Evolutionary conservation across 2,888 invertebrate genomes (phyloP), one percentile per base, ranked within the genome.

Genomic region (Cerastis rubricosa): DNA sequence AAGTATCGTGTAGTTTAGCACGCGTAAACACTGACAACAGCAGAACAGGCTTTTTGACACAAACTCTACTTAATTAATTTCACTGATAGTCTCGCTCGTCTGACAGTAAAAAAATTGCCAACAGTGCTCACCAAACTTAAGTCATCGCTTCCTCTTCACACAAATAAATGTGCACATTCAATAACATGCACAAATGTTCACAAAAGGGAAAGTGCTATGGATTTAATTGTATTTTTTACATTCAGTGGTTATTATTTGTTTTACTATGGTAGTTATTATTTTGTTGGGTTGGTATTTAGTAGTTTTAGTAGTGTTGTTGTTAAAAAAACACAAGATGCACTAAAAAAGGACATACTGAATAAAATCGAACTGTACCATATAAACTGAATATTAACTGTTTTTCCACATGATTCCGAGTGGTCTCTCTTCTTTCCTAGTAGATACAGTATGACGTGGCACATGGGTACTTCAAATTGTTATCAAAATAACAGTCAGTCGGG

Each of bases 311-410:
- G 17, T 25, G 45, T 71, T 45, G 1, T 80, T 45, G 35, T 72
- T 72, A 54, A 54, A 77, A 71, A 47, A 77, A 71, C 40, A 11
- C 61, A 63, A 73, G 61, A 77, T 72, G 73, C 81, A 9, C 17
- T 45, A 25, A 35, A 51, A 40, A 40, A 43, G n/a, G 1, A 1
- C 14, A 47, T 11, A 47, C 5, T n/a, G 4, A n/a, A 14, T n/a
- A 25, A 40, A 40, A 19, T 12, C 9, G 40, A 11, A 19, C 17
- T 29, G 19, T 25, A 57, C 17, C 45, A 19, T 67, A n/a, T 35
- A 35, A 49, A 12, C 22, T 63, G 17, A 4, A 54, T 14, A 35
- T 35, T 47, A 29, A 4, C 25, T 14, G 40, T 71, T 61, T 49
- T 29, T 17, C n/a, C 14, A 63, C 25, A 71, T 40, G 71, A 51